phyloP scores from a whole-genome alignment of 2,888 invertebrate species.

The Eilema sororculum region DNA sequence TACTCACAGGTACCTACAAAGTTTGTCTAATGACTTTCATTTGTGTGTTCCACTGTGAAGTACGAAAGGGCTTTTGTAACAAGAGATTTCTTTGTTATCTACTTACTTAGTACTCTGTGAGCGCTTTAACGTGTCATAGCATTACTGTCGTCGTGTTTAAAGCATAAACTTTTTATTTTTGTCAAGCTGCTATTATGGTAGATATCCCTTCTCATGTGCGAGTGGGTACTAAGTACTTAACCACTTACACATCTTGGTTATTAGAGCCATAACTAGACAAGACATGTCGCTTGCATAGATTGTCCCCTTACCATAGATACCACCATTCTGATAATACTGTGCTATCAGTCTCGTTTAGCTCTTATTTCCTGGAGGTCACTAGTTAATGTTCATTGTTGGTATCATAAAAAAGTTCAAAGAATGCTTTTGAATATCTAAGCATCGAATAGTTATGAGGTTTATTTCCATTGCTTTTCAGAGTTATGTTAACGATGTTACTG shows the following conservation, averaged over 20 bases:
- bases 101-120: slow-evolving; percentile 1
- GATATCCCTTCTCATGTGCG: background rate
- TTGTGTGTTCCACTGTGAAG: background rate
- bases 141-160: background rate
- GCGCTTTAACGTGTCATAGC: background rate
- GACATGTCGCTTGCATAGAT: background rate
- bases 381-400: no score
- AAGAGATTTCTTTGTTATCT: background rate
- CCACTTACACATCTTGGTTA: background rate
- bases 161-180: slow-evolving; percentile 1
- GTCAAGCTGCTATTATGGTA: background rate
- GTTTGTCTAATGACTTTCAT: background rate
- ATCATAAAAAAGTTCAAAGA: no score
- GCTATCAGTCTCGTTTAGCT: background rate
- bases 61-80: background rate
- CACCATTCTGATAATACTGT: background rate
- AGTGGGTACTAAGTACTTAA: background rate
- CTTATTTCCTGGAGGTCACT: background rate
- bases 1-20: background rate
- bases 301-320: no score
- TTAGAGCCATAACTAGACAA: background rate
- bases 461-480: no score
- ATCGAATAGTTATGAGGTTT: no score
- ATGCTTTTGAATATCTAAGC: no score
- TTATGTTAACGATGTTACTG: no score